Evolutionary conservation across 1,140 invertebrate species (phyloP), one percentile per base, ranked within the genome.

Genomic region (Danaus melanippus): DNA sequence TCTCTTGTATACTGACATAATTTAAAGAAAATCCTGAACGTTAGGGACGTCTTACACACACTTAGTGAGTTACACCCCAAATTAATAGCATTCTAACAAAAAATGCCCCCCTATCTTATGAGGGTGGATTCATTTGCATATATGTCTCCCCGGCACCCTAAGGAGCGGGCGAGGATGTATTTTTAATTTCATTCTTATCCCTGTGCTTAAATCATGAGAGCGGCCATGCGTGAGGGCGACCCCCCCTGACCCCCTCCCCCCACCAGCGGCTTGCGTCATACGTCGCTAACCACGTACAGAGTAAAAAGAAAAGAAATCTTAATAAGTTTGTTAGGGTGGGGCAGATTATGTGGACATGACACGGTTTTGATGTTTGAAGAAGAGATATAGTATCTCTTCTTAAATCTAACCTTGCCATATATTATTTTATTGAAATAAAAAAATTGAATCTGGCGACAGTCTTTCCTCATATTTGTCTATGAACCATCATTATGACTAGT

Each of bases 151-250:
- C 62, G 66, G 80, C 79, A 80, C 80, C 82, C 80, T 63, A 79
- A 83, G 80, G 79, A 81, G 71, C 75, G 72, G 67, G 75, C 75
- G 81, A 69, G 77, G 83, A 86, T 86, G 83, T 86, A 86, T 86
- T 86, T 86, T 86, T 86, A 86, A 86, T 86, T 86, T 86, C 83
- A 86, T 86, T 86, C 83, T 86, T 86, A 86, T 84, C 83, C 83
- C 75, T 64, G 78, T 74, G 79, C 83, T 86, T 86, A 86, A 86
- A 86, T 86, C 83, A 86, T 86, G 83, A 83, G 78, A 77, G 83
- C 83, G 80, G 80, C 83, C 83, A 86, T 86, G 83, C 83, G 83
- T 86, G 83, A 64, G 75, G 74, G 71, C 56, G 67, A 66, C 43
- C 61, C 53, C 64, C 50, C 44, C 49, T 21, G 41, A 53, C 15